phyloP scores from a whole-genome alignment of 1,140 invertebrate genomes.

The Micrasema longulum region DNA sequence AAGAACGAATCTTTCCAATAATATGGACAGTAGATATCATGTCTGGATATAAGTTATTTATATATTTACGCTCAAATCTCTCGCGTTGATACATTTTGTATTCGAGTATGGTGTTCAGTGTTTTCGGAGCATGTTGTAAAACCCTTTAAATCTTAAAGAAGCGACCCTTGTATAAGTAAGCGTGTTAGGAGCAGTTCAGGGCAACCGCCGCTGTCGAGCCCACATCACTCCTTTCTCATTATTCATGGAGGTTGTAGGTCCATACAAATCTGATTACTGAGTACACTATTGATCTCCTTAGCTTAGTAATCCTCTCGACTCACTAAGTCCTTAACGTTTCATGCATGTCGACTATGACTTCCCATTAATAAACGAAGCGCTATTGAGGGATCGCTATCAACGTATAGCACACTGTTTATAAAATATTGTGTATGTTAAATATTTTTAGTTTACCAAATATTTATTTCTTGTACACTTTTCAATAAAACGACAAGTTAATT shows the following conservation, averaged over 20 bases:
- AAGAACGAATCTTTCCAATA: too few species aligned
- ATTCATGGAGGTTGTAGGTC: slow-evolving; percentile 16
- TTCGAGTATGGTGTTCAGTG: background rate
- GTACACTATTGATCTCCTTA: slow-evolving; percentile 28
- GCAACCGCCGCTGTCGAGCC: slow-evolving; percentile 15
- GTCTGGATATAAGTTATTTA: too few species aligned
- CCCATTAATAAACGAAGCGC: background rate
- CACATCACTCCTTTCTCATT: slow-evolving; percentile 30
- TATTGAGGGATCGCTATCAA: too few species aligned
- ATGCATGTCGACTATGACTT: slow-evolving; percentile 3
- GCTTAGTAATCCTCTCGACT: slow-evolving; percentile 3
- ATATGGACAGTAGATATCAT: too few species aligned
- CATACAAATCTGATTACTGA: slow-evolving; percentile 29
- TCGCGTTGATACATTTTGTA: too few species aligned
- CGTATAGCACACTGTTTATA: too few species aligned
- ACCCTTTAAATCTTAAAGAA: slow-evolving; percentile 2
- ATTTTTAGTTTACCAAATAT: too few species aligned
- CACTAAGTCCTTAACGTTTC: background rate
- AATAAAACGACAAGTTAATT: too few species aligned
- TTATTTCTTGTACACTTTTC: too few species aligned
- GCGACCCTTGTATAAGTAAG: background rate
- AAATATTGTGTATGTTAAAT: too few species aligned
- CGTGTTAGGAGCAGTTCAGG: background rate
- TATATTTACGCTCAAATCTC: too few species aligned
- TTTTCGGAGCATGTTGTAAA: background rate